phyloP scores from a whole-genome alignment of 2,888 invertebrate genomes.

The Leuctra nigra region DNA sequence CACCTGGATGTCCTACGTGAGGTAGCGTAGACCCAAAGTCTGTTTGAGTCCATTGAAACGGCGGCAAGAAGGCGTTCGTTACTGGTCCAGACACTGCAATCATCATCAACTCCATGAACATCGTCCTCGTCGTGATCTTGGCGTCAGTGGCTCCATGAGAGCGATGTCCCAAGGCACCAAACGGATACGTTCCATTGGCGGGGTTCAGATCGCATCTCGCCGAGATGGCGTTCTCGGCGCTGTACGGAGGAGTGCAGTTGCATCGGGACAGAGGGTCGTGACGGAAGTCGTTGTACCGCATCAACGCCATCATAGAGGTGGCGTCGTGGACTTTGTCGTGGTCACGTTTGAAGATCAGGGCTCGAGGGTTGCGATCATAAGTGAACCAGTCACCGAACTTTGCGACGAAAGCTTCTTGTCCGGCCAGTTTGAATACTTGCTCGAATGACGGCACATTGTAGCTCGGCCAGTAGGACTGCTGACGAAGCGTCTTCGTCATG shows the following conservation, averaged over 20 bases:
- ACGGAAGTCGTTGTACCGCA: slow-evolving; percentile 64
- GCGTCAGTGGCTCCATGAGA: slow-evolving; percentile 63
- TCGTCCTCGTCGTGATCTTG: slow-evolving; percentile 49
- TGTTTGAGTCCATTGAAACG: slow-evolving; percentile 58
- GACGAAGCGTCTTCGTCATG: slow-evolving; percentile 39
- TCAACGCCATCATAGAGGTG: slow-evolving; percentile 49
- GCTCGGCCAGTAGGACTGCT: slow-evolving; percentile 59
- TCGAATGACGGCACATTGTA: slow-evolving; percentile 53
- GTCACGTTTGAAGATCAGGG: slow-evolving; percentile 55
- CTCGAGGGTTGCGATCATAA: slow-evolving; percentile 56
- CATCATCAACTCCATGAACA: slow-evolving; percentile 44
- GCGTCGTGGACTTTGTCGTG: slow-evolving; percentile 50
- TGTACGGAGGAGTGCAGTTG: slow-evolving; percentile 61
- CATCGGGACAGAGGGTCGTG: slow-evolving; percentile 61
- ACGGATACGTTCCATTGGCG: slow-evolving; percentile 61
- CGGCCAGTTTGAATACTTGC: neutral
- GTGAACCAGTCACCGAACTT: slow-evolving; percentile 52
- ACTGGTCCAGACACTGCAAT: slow-evolving; percentile 48
- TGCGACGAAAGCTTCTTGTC: slow-evolving; percentile 41
- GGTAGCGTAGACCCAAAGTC: slow-evolving; percentile 48
- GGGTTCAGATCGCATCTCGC: slow-evolving; percentile 66
- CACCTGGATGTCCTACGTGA: slow-evolving; percentile 65
- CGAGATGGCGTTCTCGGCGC: slow-evolving; percentile 63
- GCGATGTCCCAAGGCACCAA: slow-evolving; percentile 59
- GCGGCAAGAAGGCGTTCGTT: slow-evolving; percentile 51